These are phyloP conservation scores for Crossaster papposus DNA, from an alignment of 53 echinoderm and acorn worm genomes.

Conservation along the genomic window DNA sequence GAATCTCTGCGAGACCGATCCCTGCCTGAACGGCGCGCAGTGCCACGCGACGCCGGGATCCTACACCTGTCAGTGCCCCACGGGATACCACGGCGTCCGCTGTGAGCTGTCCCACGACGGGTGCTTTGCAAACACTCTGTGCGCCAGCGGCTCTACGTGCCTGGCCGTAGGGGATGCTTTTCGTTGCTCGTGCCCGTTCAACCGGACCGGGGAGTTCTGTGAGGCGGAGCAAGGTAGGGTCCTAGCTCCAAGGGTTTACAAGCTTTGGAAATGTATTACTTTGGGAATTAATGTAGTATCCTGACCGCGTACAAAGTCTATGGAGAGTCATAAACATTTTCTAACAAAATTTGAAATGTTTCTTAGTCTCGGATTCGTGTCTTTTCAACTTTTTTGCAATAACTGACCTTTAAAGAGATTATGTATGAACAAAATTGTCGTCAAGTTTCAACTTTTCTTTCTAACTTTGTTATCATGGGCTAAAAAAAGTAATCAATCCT, in stretches of 20 bases:
- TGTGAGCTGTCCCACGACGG: slow-evolving; percentile 69
- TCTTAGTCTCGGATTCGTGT: no score
- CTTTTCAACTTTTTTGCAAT: no score
- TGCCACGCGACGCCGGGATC: slow-evolving; percentile 73
- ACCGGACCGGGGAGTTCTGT: slow-evolving; percentile 72
- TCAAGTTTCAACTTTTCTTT: no score
- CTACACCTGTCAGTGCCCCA: slow-evolving; percentile 70
- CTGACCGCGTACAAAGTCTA: no score
- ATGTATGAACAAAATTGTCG: no score
- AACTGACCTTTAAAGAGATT: no score
- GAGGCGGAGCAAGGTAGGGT: slow-evolving; percentile 70
- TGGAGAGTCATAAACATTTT: no score
- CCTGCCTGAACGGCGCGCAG: slow-evolving; percentile 77
- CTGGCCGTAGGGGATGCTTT: slow-evolving; percentile 50
- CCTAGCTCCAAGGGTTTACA: not conserved
- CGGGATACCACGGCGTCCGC: slow-evolving; percentile 71
- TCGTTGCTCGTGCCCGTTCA: slow-evolving; percentile 75
- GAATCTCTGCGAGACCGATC: slow-evolving; percentile 73
- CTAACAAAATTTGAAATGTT: no score
- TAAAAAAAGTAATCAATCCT: no score
- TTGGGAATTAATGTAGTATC: no score
- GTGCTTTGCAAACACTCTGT: slow-evolving; percentile 62
- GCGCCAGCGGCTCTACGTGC: slow-evolving; percentile 77
- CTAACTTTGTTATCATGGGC: no score
- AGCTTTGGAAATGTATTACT: not conserved